Evolutionary conservation across 37 sponge, comb jelly and placozoan species (phyloP).

Genomic region (Axinella damicornis): DNA sequence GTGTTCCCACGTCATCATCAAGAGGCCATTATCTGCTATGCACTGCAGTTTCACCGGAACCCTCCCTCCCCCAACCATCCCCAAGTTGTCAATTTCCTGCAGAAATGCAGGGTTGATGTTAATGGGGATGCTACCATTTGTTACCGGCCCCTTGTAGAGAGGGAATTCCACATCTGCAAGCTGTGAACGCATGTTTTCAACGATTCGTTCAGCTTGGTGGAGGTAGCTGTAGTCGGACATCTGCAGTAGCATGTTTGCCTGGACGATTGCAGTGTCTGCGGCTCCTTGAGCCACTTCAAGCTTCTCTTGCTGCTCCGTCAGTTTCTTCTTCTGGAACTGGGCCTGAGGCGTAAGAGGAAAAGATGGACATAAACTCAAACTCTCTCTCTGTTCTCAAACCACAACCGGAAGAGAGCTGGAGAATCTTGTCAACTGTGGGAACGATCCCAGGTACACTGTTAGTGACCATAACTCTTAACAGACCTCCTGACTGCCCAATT

Average conservation of each 20-base stretch:
- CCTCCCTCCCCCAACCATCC: conserved; percentile 56
- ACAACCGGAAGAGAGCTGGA: too few species aligned
- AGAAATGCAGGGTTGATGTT: conserved; percentile 32
- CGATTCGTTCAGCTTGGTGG: conserved; percentile 48
- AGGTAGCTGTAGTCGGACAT: conserved; percentile 64
- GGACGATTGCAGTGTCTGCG: conserved; percentile 56
- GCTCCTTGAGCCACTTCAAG: conserved; percentile 65
- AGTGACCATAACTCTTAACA: too few species aligned
- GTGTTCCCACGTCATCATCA: conserved; percentile 49
- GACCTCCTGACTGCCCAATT: too few species aligned
- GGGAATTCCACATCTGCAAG: conserved; percentile 36
- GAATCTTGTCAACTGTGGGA: too few species aligned
- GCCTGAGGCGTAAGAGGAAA: too few species aligned
- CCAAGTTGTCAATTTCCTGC: conserved; percentile 37
- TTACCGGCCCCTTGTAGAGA: conserved; percentile 25
- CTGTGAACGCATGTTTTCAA: conserved; percentile 46
- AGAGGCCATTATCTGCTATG: conserved; percentile 29
- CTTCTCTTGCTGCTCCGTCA: conserved; percentile 57
- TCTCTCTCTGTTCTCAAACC: too few species aligned
- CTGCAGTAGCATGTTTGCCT: conserved; percentile 62
- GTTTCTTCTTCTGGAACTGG: conserved; percentile 38
- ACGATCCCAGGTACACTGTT: too few species aligned
- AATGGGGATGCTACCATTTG: conserved; percentile 34
- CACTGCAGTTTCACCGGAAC: conserved; percentile 10
- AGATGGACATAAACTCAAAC: too few species aligned